A percentile compares a stretch with the other conserved stretches of the same genome.
Conservation (phyloP, 2,113 vertebrate genomes). For the Chamaetylas fuelleborni region DNA sequence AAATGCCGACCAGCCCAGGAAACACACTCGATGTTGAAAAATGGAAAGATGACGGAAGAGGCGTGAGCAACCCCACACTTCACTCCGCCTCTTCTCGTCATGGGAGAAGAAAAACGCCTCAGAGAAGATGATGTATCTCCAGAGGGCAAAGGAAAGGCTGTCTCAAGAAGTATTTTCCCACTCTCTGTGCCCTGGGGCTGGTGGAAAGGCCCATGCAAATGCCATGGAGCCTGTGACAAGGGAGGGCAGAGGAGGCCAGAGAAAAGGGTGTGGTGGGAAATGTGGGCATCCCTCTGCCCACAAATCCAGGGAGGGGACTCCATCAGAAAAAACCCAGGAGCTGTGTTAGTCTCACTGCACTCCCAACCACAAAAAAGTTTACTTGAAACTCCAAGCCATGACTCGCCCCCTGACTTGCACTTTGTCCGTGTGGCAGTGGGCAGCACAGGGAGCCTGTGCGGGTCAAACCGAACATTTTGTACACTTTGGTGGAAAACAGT, state of each 20-base stretch:
- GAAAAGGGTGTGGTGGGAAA: accelerated
- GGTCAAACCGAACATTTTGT: accelerated
- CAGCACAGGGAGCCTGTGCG: accelerated
- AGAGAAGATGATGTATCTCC: neutral
- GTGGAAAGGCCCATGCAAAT: accelerated
- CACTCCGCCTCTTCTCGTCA: neutral
- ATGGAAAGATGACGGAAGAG: neutral
- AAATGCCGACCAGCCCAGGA: neutral
- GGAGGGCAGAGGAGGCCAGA: neutral
- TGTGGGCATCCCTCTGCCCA: neutral
- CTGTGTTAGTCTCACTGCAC: neutral
- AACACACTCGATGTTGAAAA: neutral
- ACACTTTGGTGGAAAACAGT: neutral
- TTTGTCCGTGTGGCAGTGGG: neutral
- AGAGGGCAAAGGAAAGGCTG: neutral
- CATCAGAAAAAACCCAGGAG: neutral
- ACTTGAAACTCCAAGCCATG: neutral
- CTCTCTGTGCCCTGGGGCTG: accelerated
- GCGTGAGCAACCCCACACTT: neutral
- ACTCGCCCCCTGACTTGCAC: accelerated
- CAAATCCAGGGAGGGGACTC: neutral
- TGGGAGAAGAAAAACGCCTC: neutral
- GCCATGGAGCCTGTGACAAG: accelerated
- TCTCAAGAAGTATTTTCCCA: neutral
- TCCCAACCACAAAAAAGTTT: neutral